Evolutionary conservation across 2,888 invertebrate species (phyloP), one percentile per base, ranked within the genome.

Genomic region (Muscina levida): DNA sequence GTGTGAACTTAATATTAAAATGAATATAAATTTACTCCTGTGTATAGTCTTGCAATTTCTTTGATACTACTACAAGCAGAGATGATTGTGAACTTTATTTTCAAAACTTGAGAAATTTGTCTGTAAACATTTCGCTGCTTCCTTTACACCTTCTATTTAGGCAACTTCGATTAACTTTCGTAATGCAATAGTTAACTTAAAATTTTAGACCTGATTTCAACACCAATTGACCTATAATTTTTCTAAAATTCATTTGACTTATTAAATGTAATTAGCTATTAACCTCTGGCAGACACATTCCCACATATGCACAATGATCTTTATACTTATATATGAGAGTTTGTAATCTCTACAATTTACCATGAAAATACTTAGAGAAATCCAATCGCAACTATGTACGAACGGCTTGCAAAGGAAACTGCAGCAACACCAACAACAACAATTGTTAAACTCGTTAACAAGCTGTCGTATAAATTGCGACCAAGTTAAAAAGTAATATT

Each of bases 391-490:
- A 57, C 57, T 57, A 22, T 59, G 24, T 56, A 56, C 13, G 24
- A 70, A 2, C 53, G 24, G 13, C 2, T 13, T 13, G 44, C 22
- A 8, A 31, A 5, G 31, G 4, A 31, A 31, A 31, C 31, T 8
- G 8, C 31, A 3, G 31, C 31, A n/a, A n/a, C n/a, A 53, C 44
- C 26, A 59, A 24, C 31, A 51, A 67, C 31, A 62, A 22, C 6
- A 70, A n/a, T n/a, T n/a, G n/a, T n/a, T n/a, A 74, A 82, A 77
- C 77, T 82, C 79, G 79, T 82, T 82, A 77, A 77, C 70, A 65
- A 72, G 77, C 82, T 82, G 82, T 79, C 79, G 77, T 75, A 77
- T 82, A 82, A 79, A 79, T 77, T 82, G 74, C 70, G 77, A 75
- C 75, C 77, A 77, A 72, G 77, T 77, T 82, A 75, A 75, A 79